These are phyloP conservation scores for Sylvia borin DNA, from an alignment of 2,797 vertebrate genomes.

Conservation along the genomic window DNA sequence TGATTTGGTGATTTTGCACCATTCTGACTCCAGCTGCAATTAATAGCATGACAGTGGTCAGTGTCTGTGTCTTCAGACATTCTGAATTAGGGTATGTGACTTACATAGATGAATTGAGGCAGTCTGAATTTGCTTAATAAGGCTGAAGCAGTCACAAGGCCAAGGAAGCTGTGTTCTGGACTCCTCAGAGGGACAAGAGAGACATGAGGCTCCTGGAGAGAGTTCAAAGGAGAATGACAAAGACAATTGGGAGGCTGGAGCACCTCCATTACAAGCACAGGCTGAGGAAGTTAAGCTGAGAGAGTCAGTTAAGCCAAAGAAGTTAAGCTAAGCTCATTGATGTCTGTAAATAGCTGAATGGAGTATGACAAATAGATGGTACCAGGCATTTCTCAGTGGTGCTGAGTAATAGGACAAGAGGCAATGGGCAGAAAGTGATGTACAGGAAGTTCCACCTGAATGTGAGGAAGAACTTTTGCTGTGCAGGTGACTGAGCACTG, in stretches of 20 bases:
- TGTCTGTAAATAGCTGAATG: background rate
- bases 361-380: background rate
- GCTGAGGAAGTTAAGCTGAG: background rate
- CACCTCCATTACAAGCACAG: background rate
- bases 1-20: background rate
- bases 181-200: background rate
- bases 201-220: background rate
- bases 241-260: background rate
- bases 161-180: background rate
- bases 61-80: background rate
- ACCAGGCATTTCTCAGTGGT: accelerated
- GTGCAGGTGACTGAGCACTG: background rate
- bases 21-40: background rate
- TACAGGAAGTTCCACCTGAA: background rate
- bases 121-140: background rate
- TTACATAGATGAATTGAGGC: background rate
- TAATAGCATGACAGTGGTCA: background rate
- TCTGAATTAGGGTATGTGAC: background rate
- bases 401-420: background rate
- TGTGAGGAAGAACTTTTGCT: background rate
- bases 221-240: background rate
- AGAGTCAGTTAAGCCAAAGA: background rate
- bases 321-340: background rate
- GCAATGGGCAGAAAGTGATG: background rate
- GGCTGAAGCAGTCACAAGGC: background rate